These are phyloP conservation scores for Drosophila incognita DNA, from an alignment of 2,888 invertebrate species.

Conservation along the genomic window DNA sequence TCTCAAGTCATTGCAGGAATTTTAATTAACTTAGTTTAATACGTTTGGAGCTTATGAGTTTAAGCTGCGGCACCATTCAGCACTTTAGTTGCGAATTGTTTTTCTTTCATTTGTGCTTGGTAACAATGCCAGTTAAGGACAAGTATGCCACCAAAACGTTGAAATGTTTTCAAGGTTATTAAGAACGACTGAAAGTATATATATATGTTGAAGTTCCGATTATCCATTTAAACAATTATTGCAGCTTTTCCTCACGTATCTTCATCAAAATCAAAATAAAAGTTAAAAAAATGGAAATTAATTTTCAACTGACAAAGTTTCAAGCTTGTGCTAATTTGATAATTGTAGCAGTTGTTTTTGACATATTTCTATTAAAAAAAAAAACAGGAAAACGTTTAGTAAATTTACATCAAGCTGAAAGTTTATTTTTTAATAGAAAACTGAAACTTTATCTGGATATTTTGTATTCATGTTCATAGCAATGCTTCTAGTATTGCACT, in stretches of 20 bases:
- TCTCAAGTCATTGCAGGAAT: conserved; percentile 67
- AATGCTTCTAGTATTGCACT: not conserved
- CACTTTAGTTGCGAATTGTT: conserved; percentile 2
- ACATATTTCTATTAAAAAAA: not conserved
- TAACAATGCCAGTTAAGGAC: not conserved
- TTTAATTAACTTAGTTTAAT: conserved; percentile 76
- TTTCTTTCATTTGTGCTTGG: conserved; percentile 1
- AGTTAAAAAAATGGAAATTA: not conserved
- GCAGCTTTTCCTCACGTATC: not conserved
- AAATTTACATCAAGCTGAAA: not conserved
- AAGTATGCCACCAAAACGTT: not conserved
- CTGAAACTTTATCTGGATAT: not conserved
- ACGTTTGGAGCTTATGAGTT: conserved; percentile 26
- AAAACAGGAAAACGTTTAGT: not conserved
- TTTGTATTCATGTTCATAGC: not conserved
- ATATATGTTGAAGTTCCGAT: not conserved
- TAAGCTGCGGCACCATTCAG: not conserved
- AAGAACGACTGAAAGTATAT: not conserved
- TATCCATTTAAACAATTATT: not conserved
- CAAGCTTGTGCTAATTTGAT: not conserved
- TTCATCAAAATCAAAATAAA: not conserved
- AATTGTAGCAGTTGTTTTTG: not conserved
- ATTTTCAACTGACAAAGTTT: not conserved
- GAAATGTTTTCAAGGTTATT: not conserved
- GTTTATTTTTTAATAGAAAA: not conserved